Base-by-base conservation (phyloP, 2,797 vertebrate species). In the Cyclopterus lumpus region DNA sequence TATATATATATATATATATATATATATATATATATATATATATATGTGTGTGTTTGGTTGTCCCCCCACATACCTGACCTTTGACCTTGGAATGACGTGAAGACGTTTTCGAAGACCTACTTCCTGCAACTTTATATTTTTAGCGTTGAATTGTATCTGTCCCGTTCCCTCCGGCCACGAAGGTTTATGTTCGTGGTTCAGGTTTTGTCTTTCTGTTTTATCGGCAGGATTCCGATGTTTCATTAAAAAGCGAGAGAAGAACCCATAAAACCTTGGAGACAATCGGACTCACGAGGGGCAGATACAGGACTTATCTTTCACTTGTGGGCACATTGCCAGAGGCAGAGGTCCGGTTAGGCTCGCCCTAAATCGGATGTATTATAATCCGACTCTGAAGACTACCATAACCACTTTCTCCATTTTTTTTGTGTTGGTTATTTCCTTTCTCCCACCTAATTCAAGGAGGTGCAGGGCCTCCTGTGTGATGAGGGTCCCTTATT, bases 401-500 rank as follows among this genome's bases (percentile, higher is more conserved):
- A 58, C 66, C 58, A 44, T 30, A 53, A 40, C 40, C 26, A 4
- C 24, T 15, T 69, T 48, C 8, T 51, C 28, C 46, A 42, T 54
- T 57, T 57, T 73, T 40, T 42, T 34, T 40, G 8, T 40, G 40
- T 12, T 40, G 3, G 38, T 75, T 30, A 49, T 69, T 30, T 28
- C 18, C 48, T 60, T 70, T 64, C 49, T 5, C 42, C 14, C 9
- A 32, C 0, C n/a, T 63, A 9, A 59, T 48, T 15, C 20, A 48
- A 61, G 8, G 22, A 32, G n/a, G 18, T 6, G 3, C 3, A 8
- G 42, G 9, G 5, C 14, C n/a, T 72, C 8, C 71, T 65, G 57
- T 48, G 55, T 64, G 66, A 30, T 55, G 28, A 71, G 8, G 0
- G n/a, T 67, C 67, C n/a, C 28, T 82, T 69, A 83, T 77, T 86